phyloP scores from a whole-genome alignment of 2,888 invertebrate species.

The Erebia palarica region DNA sequence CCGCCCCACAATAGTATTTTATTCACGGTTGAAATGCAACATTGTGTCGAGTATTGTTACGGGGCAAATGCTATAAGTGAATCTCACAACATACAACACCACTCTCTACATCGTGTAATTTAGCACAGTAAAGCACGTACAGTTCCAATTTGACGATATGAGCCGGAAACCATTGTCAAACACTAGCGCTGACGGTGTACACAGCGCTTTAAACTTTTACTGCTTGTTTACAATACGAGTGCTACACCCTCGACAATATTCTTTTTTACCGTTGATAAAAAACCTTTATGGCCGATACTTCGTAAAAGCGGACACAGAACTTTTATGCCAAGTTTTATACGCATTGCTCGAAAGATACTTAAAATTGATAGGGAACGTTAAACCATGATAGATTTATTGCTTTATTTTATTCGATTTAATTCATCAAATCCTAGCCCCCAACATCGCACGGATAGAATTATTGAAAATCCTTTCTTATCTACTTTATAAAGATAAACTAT shows the following conservation, averaged over 20 bases:
- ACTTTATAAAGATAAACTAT: no score
- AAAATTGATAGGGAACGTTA: slow-evolving; percentile 19
- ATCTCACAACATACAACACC: slow-evolving; percentile 52
- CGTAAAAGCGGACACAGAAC: slow-evolving; percentile 23
- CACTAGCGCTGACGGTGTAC: slow-evolving; percentile 47
- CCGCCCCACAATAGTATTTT: slow-evolving; percentile 70
- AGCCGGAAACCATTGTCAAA: slow-evolving; percentile 56
- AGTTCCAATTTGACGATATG: slow-evolving; percentile 60
- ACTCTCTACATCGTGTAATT: slow-evolving; percentile 51
- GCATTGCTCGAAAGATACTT: slow-evolving; percentile 16
- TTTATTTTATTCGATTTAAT: background rate
- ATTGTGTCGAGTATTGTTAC: slow-evolving; percentile 62
- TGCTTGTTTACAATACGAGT: slow-evolving; percentile 48
- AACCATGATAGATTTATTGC: slow-evolving; percentile 7
- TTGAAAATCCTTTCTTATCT: background rate
- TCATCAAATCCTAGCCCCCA: no score
- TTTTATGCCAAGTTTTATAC: slow-evolving; percentile 7
- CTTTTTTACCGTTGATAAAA: slow-evolving; percentile 41
- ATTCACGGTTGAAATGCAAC: slow-evolving; percentile 63
- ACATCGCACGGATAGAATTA: no score
- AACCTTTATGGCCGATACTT: slow-evolving; percentile 36
- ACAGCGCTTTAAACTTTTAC: slow-evolving; percentile 53
- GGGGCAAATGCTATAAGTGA: slow-evolving; percentile 62
- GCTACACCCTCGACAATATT: slow-evolving; percentile 43
- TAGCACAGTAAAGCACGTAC: slow-evolving; percentile 49